These are phyloP conservation scores for Enchytraeus crypticus DNA, from an alignment of 2,888 invertebrate species.

Conservation along the genomic window DNA sequence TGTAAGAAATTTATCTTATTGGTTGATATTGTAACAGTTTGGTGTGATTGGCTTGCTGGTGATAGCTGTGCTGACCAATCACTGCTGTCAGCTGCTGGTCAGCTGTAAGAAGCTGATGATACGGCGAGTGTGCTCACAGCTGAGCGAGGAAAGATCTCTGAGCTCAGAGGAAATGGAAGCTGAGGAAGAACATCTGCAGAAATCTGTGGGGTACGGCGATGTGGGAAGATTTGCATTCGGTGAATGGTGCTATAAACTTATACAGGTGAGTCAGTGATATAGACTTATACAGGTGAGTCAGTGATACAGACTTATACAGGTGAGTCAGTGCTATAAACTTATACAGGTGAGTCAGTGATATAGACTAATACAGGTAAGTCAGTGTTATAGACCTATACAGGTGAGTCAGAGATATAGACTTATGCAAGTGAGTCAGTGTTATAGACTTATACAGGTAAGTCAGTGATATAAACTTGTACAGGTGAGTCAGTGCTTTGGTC, in stretches of 20 bases:
- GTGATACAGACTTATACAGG: constrained; percentile 37
- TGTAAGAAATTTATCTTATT: too few species aligned
- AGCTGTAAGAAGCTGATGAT: constrained; percentile 39
- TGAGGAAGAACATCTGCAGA: constrained; percentile 9
- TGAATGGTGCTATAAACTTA: constrained; percentile 33
- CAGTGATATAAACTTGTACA: too few species aligned
- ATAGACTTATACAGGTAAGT: too few species aligned
- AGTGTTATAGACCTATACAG: too few species aligned
- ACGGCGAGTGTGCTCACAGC: neutral
- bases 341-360: too few species aligned
- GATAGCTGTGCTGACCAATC: constrained; percentile 39
- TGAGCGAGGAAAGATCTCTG: neutral
- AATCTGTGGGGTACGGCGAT: constrained; percentile 35
- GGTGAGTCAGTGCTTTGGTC: too few species aligned
- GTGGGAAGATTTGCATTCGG: constrained; percentile 39
- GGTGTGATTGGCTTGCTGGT: constrained; percentile 36
- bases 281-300: constrained; percentile 36
- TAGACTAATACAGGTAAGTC: too few species aligned
- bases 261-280: constrained; percentile 38
- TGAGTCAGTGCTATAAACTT: constrained; percentile 33
- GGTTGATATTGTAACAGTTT: constrained; percentile 31
- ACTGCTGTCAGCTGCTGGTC: constrained; percentile 43
- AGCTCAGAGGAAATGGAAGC: neutral
- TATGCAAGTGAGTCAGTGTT: too few species aligned
- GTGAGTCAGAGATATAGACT: too few species aligned